Evolutionary conservation across 2,888 invertebrate species (phyloP).

Genomic region (Agrochola lychnidis): DNA sequence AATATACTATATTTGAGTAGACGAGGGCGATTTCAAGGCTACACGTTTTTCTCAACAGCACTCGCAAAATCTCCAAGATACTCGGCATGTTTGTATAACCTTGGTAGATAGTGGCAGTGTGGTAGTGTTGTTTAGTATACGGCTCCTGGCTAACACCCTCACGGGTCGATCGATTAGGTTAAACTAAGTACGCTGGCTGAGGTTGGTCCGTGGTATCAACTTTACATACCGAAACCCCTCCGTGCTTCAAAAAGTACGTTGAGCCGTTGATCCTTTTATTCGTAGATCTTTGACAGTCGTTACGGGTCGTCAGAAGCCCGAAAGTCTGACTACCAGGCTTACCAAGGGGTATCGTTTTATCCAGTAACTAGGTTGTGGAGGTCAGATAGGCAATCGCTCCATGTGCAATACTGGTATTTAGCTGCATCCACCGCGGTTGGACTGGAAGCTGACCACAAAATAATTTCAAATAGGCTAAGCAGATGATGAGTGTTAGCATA

Average conservation of each 20-base stretch:
- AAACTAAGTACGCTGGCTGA: not conserved
- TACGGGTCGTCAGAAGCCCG: too few species aligned
- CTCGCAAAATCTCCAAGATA: conserved; percentile 96
- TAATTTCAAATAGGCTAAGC: too few species aligned
- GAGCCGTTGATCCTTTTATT: not conserved
- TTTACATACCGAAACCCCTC: not conserved
- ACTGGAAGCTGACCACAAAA: too few species aligned
- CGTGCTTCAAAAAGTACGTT: not conserved
- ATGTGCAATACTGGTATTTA: too few species aligned
- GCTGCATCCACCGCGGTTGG: too few species aligned
- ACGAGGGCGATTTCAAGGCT: not conserved
- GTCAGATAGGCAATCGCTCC: too few species aligned
- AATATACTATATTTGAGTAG: not conserved
- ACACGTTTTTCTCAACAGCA: not conserved
- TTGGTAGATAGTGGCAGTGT: too few species aligned
- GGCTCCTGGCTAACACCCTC: not conserved
- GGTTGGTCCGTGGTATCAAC: not conserved
- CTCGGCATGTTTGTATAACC: conserved; percentile 72
- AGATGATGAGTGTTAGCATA: too few species aligned
- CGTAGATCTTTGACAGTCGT: not conserved
- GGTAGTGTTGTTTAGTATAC: not conserved
- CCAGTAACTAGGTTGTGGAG: too few species aligned
- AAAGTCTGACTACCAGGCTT: too few species aligned
- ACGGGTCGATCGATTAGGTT: not conserved
- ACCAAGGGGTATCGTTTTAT: too few species aligned